Evolutionary conservation across 1,140 invertebrate genomes (phyloP).

Genomic region (Drosophila virilis): DNA sequence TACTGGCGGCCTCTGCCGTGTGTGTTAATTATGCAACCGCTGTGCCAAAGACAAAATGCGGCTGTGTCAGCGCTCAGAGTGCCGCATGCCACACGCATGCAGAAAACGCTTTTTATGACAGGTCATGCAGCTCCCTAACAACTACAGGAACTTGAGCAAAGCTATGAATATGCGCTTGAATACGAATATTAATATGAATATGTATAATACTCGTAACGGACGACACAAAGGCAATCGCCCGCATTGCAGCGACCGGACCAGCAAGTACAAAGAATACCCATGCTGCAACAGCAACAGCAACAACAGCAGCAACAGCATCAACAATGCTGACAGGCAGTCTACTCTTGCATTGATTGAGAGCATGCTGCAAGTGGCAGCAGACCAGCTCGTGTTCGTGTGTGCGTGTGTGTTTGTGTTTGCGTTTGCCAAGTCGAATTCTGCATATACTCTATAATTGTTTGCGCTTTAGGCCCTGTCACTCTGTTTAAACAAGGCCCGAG

Average conservation of each 20-base stretch:
- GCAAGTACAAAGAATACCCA: slow-evolving; percentile 5
- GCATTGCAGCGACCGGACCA: slow-evolving; percentile 19
- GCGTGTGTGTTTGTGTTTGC: background rate
- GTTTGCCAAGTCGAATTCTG: slow-evolving; percentile 6
- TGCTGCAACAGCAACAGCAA: background rate
- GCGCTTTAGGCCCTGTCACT: slow-evolving; percentile 27
- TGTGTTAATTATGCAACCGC: slow-evolving; percentile 40
- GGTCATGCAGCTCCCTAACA: slow-evolving; percentile 13
- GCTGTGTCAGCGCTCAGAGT: slow-evolving; percentile 3
- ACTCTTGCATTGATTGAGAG: slow-evolving; percentile 20
- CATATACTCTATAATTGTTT: slow-evolving; percentile 5
- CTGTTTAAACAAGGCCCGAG: slow-evolving; percentile 1
- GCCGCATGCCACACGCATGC: slow-evolving; percentile 35
- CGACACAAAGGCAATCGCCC: slow-evolving; percentile 9
- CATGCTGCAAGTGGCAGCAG: slow-evolving; percentile 16
- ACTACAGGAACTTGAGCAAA: background rate
- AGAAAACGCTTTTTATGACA: background rate
- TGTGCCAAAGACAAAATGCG: slow-evolving; percentile 7
- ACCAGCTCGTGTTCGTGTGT: background rate
- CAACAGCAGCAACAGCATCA: background rate
- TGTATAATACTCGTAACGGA: background rate
- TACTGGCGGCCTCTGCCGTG: background rate
- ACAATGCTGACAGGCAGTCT: slow-evolving; percentile 5
- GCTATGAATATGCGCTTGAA: background rate
- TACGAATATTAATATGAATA: background rate